phyloP scores from a whole-genome alignment of 2,113 vertebrate species.

The Xiphophorus couchianus region DNA sequence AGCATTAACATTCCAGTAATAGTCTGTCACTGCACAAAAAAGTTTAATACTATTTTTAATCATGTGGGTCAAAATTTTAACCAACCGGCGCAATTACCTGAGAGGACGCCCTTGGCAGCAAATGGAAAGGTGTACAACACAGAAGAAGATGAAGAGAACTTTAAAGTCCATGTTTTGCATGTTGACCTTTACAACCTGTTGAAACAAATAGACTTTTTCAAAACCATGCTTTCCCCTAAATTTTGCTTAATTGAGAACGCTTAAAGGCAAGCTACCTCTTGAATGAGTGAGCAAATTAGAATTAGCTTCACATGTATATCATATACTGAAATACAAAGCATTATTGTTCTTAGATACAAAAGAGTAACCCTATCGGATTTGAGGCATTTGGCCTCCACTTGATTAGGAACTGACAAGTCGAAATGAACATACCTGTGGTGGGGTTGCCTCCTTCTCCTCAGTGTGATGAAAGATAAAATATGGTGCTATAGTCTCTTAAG shows the following conservation, averaged over 20 bases:
- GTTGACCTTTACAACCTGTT: conserved; percentile 75
- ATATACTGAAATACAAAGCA: background rate
- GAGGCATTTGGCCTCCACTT: background rate
- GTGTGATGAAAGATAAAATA: conserved; percentile 9
- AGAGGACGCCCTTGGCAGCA: conserved; percentile 80
- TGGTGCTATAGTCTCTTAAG: background rate
- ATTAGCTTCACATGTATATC: background rate
- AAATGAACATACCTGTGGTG: conserved; percentile 56
- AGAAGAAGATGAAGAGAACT: conserved; percentile 75
- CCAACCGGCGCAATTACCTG: conserved; percentile 70
- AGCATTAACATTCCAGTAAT: background rate
- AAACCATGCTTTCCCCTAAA: rapidly evolving
- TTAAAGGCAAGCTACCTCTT: background rate
- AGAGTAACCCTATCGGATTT: rapidly evolving
- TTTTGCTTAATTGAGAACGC: no score
- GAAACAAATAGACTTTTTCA: conserved; percentile 34
- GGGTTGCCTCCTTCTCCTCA: background rate
- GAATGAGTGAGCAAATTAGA: background rate
- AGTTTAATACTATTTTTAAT: background rate
- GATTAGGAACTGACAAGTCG: background rate
- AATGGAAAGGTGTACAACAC: conserved; percentile 77
- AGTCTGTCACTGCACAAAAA: background rate
- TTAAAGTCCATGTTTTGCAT: conserved; percentile 65
- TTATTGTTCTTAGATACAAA: background rate
- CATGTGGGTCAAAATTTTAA: background rate